Conservation (phyloP, 2,888 invertebrate species). For the Poecilus cupreus region DNA sequence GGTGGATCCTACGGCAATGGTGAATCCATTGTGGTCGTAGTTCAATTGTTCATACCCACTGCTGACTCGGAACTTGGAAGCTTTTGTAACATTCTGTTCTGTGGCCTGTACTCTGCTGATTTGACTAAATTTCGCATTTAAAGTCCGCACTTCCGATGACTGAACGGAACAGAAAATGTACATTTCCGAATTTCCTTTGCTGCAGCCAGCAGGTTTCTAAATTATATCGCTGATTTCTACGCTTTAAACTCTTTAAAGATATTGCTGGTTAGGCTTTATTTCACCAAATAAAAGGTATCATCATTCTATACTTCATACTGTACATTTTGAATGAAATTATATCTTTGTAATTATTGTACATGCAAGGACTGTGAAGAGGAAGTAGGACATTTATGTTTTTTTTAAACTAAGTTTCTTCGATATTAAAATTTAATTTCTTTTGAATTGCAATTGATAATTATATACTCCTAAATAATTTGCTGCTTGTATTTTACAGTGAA, state of each 20-base stretch:
- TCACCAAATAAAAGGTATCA: neutral
- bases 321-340: too few relatives aligned
- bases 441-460: too few relatives aligned
- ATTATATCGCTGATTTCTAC: neutral
- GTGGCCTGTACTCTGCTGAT: slow-evolving; percentile 19
- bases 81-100: neutral
- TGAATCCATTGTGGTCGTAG: neutral
- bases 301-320: neutral
- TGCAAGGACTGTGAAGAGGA: too few relatives aligned
- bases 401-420: too few relatives aligned
- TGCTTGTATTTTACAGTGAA: too few relatives aligned
- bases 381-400: too few relatives aligned
- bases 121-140: slow-evolving; percentile 52
- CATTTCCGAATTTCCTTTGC: slow-evolving; percentile 13
- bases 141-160: slow-evolving; percentile 19
- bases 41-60: slow-evolving; percentile 14
- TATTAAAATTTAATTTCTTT: too few relatives aligned
- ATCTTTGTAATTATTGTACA: too few relatives aligned
- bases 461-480: too few relatives aligned
- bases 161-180: slow-evolving; percentile 28
- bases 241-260: neutral
- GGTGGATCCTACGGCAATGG: neutral
- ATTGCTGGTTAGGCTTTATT: neutral
- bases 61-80: neutral
- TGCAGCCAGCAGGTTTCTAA: neutral